Conservation (phyloP, 1,140 invertebrate species). For the Diploscapter pachys region DNA sequence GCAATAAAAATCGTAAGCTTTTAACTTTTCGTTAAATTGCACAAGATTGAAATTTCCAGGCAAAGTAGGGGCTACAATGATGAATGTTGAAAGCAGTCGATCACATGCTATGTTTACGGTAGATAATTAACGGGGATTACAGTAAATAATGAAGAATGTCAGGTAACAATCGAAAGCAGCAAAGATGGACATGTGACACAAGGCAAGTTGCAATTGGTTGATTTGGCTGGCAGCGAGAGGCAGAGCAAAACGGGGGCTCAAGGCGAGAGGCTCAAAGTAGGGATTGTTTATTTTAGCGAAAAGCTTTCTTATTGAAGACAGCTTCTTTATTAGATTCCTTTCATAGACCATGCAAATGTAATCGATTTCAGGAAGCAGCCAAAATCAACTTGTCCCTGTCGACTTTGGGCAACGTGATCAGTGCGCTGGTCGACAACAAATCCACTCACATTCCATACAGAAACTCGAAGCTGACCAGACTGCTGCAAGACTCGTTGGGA, state of each 20-base stretch:
- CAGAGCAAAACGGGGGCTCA: constrained; percentile 78
- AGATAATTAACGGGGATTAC: constrained; percentile 64
- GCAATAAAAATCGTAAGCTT: constrained; percentile 74
- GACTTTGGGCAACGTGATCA: constrained; percentile 89
- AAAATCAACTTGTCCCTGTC: constrained; percentile 92
- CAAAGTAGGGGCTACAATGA: constrained; percentile 75
- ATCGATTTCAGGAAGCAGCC: constrained; percentile 71
- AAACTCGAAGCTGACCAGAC: constrained; percentile 85
- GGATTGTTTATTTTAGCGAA: background rate
- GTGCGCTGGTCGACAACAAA: constrained; percentile 86
- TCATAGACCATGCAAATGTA: no score
- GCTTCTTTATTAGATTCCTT: no score
- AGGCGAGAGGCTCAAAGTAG: constrained; percentile 74
- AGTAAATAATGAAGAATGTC: background rate
- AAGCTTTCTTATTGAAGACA: background rate
- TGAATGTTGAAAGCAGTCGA: constrained; percentile 91
- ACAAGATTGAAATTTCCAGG: constrained; percentile 34
- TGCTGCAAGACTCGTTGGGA: constrained; percentile 88
- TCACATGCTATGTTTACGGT: constrained; percentile 91
- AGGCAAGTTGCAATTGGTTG: constrained; percentile 77
- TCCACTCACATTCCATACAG: constrained; percentile 87
- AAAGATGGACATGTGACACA: constrained; percentile 69
- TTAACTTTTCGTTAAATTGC: background rate
- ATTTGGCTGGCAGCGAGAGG: constrained; percentile 68
- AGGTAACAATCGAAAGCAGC: constrained; percentile 58